Evolutionary conservation across 2,113 vertebrate genomes (phyloP), one percentile per base, ranked within the genome.

Genomic region (Asarcornis scutulata): DNA sequence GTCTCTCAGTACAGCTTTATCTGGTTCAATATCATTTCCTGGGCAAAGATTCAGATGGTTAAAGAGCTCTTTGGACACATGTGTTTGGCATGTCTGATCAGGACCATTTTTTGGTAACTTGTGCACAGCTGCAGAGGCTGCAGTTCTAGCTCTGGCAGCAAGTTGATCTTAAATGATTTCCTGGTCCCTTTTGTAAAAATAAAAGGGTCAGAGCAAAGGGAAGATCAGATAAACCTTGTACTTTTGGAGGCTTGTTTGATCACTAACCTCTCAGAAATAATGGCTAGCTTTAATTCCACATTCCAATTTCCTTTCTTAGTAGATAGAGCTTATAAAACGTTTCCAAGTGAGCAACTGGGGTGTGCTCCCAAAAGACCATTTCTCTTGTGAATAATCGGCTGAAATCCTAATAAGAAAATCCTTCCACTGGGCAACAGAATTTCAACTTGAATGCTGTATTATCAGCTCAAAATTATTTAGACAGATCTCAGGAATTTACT

Each of bases 401-500:
- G 86, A 90, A 94, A 86, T 89, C 73, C 83, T 93, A 91, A 93
- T 80, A 76, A 95, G 88, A 87, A 93, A 94, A 91, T 88, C 79
- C 68, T 91, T 93, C 82, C 73, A 83, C 68, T 89, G 89, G 88
- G 89, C 87, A 94, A n/a, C 86, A 88, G 83, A 80, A 74, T 92
- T 86, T 69, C 85, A 34, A 4, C 90, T 94, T 21, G 14, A 93
- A 66, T 36, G 63, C 76, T 81, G 58, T 83, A 63, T 92, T 95
- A 95, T 96, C 93, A 83, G 64, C 94, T 88, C 64, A 53, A 66
- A 96, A 91, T 95, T 92, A 95, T 86, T 95, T 94, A 88, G 74
- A 50, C 75, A 72, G 68, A 93, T 97, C 92, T 94, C 84, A 84
- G 94, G 95, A 89, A 88, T 79, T 92, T 94, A 83, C 83, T 90